Evolutionary conservation across 1,140 invertebrate genomes (phyloP).

Genomic region (Drosophila sulfurigaster): DNA sequence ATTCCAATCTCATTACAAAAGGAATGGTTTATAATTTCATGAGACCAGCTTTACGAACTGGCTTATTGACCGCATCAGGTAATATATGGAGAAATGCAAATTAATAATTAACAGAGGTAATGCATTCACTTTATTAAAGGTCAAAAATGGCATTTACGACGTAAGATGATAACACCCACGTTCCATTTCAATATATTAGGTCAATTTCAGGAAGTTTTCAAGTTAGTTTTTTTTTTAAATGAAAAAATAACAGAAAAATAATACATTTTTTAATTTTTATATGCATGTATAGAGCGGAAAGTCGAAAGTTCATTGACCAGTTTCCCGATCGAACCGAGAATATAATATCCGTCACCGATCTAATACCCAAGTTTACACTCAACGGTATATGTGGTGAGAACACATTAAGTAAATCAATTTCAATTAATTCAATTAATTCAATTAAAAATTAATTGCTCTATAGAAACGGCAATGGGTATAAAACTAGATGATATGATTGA

Average conservation of each 20-base stretch:
- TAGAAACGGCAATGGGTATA: slow-evolving; percentile 93
- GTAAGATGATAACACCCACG: slow-evolving; percentile 94
- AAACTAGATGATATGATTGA: slow-evolving; percentile 80
- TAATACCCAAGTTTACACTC: slow-evolving; percentile 89
- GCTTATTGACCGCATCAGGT: slow-evolving; percentile 88
- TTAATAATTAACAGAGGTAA: background rate
- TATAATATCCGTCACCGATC: slow-evolving; percentile 50
- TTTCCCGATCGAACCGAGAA: slow-evolving; percentile 43
- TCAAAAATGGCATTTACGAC: slow-evolving; percentile 91
- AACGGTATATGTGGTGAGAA: slow-evolving; percentile 91
- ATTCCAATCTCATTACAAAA: slow-evolving; percentile 66
- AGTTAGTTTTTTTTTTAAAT: slow-evolving; percentile 85
- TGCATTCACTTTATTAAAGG: slow-evolving; percentile 20
- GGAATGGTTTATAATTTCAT: slow-evolving; percentile 86
- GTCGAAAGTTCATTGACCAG: slow-evolving; percentile 68
- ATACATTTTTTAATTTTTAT: background rate
- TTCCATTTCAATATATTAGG: slow-evolving; percentile 96
- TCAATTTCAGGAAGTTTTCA: slow-evolving; percentile 90
- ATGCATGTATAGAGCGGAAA: slow-evolving; percentile 77
- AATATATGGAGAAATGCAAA: background rate
- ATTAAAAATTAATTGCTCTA: background rate
- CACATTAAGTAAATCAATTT: background rate
- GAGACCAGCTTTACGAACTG: slow-evolving; percentile 88
- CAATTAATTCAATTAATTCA: background rate
- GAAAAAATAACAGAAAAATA: background rate